A percentile compares a stretch with the other conserved stretches of the same genome.
phyloP scores from a whole-genome alignment of 2,797 vertebrate species.

The Acanthurus lineatus region DNA sequence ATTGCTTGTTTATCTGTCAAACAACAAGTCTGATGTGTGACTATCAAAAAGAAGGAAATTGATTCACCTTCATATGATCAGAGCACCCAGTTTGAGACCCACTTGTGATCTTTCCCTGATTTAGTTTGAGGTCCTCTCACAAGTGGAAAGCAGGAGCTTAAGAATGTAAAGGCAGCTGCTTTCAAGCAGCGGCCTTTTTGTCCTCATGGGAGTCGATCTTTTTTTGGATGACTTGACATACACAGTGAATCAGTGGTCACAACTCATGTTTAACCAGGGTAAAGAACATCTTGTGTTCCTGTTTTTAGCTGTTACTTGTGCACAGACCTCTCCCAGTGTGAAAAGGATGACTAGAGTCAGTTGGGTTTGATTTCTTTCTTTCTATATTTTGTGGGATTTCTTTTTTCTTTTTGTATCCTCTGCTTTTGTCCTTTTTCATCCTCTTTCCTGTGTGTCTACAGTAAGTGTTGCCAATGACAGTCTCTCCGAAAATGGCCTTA shows the following conservation, averaged over 20 bases:
- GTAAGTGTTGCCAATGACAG: conserved; percentile 67
- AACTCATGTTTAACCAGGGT: conserved; percentile 1
- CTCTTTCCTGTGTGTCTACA: conserved; percentile 25
- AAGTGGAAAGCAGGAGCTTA: conserved; percentile 4
- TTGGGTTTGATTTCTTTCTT: conserved; percentile 11
- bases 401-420: not conserved
- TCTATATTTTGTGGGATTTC: too few relatives aligned
- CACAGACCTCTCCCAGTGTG: not conserved
- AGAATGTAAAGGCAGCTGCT: conserved; percentile 55
- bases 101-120: too few relatives aligned
- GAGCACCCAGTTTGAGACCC: too few relatives aligned
- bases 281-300: conserved; percentile 19
- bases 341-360: too few relatives aligned
- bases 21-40: not conserved
- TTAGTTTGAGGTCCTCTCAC: too few relatives aligned
- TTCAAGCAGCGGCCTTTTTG: conserved; percentile 16
- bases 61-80: not conserved
- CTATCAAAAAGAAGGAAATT: not conserved
- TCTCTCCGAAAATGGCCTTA: conserved; percentile 84
- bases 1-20: not conserved
- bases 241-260: conserved; percentile 8
- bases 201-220: conserved; percentile 38
- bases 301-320: conserved; percentile 47
- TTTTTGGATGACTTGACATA: conserved; percentile 16
- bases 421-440: not conserved